These are phyloP conservation scores for Mesochorus sp. DNA, from an alignment of 2,888 invertebrate genomes.

Conservation along the genomic window DNA sequence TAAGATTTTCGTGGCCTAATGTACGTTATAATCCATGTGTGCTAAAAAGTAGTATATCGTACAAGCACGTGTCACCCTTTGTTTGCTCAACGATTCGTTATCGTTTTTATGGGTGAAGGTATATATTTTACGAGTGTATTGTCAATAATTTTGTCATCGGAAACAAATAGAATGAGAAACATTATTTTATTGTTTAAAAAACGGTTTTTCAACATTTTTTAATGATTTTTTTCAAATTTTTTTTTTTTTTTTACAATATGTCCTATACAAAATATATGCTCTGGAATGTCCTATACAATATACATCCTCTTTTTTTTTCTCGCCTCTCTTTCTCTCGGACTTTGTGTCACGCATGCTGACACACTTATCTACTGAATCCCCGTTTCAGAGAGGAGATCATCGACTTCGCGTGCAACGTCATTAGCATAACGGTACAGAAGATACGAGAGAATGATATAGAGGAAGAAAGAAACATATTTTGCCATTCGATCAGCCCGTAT, in stretches of 20 bases:
- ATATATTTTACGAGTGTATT: constrained; percentile 66
- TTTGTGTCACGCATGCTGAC: constrained; percentile 37
- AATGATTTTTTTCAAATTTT: too few relatives aligned
- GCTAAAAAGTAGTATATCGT: constrained; percentile 68
- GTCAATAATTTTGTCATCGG: constrained; percentile 70
- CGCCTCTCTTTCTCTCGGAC: neutral
- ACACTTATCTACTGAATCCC: constrained; percentile 44
- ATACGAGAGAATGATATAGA: constrained; percentile 7
- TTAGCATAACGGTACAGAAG: constrained; percentile 55
- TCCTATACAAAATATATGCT: too few relatives aligned
- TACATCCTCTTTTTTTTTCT: neutral
- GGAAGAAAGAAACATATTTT: constrained; percentile 10
- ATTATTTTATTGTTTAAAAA: too few relatives aligned
- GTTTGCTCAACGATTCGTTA: constrained; percentile 74
- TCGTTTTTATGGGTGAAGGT: constrained; percentile 65
- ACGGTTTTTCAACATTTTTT: too few relatives aligned
- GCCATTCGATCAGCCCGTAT: constrained; percentile 32
- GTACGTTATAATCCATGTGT: constrained; percentile 60
- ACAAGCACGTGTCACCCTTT: constrained; percentile 61
- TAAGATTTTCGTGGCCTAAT: constrained; percentile 61
- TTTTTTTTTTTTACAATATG: too few relatives aligned
- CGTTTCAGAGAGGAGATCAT: constrained; percentile 52
- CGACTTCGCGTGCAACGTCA: constrained; percentile 41
- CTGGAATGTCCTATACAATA: too few relatives aligned
- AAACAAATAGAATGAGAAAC: too few relatives aligned